These are phyloP conservation scores for Hirtodrosophila cameraria DNA, from an alignment of 2,888 invertebrate genomes.

Conservation along the genomic window DNA sequence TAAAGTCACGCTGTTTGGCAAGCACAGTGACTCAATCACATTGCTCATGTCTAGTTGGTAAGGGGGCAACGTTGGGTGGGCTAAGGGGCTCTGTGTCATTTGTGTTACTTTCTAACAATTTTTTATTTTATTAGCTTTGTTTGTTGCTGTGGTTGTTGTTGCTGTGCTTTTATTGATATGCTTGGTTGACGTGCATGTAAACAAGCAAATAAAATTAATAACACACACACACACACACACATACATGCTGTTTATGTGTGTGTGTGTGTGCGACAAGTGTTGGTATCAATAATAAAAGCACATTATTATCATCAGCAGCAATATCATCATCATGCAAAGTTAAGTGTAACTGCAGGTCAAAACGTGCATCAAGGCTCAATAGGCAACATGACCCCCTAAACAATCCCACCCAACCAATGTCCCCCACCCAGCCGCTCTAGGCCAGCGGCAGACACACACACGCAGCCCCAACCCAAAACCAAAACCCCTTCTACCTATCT, in stretches of 20 bases:
- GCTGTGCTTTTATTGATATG: slow-evolving; percentile 49
- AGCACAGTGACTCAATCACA: no score
- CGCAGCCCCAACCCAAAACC: background rate
- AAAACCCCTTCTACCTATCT: background rate
- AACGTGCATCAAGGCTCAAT: slow-evolving; percentile 46
- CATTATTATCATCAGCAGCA: slow-evolving; percentile 42
- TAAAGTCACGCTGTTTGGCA: no score
- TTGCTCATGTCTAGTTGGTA: no score
- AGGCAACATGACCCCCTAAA: background rate
- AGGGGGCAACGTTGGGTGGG: background rate
- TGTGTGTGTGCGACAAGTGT: slow-evolving; percentile 49
- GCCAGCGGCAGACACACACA: slow-evolving; percentile 1
- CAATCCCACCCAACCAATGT: background rate
- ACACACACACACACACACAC: slow-evolving; percentile 15
- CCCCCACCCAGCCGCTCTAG: background rate
- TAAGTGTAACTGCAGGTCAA: slow-evolving; percentile 77
- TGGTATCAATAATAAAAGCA: slow-evolving; percentile 67
- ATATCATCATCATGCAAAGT: slow-evolving; percentile 27
- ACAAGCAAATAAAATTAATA: slow-evolving; percentile 74
- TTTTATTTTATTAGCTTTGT: slow-evolving; percentile 6
- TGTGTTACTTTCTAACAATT: slow-evolving; percentile 2
- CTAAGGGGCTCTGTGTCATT: slow-evolving; percentile 6
- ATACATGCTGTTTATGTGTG: background rate
- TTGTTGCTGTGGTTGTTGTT: slow-evolving; percentile 2
- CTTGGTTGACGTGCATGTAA: slow-evolving; percentile 61